A percentile compares a stretch with the other conserved stretches of the same genome.
Conservation (phyloP, 1,140 invertebrate species). For the Cheumatopsyche charites region DNA sequence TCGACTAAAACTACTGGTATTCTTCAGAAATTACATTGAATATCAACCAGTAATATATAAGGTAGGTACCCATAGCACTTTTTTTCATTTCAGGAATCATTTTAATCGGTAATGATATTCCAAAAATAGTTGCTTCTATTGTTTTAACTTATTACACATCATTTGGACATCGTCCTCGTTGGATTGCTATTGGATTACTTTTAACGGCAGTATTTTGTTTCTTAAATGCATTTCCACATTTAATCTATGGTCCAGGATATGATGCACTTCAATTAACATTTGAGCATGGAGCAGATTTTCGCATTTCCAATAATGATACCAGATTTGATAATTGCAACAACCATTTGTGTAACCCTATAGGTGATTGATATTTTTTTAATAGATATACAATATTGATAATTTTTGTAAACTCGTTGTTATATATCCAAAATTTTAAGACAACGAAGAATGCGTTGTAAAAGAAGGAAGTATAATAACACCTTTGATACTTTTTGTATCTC, state of each 20-base stretch:
- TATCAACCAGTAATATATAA: slow-evolving; percentile 7
- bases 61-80: neutral
- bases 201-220: slow-evolving; percentile 73
- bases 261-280: slow-evolving; percentile 70
- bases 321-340: slow-evolving; percentile 51
- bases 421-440: too few relatives aligned
- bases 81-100: slow-evolving; percentile 74
- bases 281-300: slow-evolving; percentile 62
- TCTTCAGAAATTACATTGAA: slow-evolving; percentile 49
- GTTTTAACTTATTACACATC: slow-evolving; percentile 73
- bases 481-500: slow-evolving; percentile 66
- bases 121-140: slow-evolving; percentile 64
- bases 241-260: slow-evolving; percentile 74
- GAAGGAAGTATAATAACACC: slow-evolving; percentile 66
- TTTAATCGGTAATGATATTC: slow-evolving; percentile 73
- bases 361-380: too few relatives aligned
- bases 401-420: too few relatives aligned
- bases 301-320: slow-evolving; percentile 24
- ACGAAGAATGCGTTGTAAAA: slow-evolving; percentile 56
- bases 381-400: too few relatives aligned
- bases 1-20: slow-evolving; percentile 76
- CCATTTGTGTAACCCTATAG: slow-evolving; percentile 52
- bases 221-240: slow-evolving; percentile 73
- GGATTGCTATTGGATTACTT: slow-evolving; percentile 74
- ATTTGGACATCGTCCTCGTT: slow-evolving; percentile 70